phyloP scores from a whole-genome alignment of 2,888 invertebrate genomes.

The Gonocerus acuteangulatus region DNA sequence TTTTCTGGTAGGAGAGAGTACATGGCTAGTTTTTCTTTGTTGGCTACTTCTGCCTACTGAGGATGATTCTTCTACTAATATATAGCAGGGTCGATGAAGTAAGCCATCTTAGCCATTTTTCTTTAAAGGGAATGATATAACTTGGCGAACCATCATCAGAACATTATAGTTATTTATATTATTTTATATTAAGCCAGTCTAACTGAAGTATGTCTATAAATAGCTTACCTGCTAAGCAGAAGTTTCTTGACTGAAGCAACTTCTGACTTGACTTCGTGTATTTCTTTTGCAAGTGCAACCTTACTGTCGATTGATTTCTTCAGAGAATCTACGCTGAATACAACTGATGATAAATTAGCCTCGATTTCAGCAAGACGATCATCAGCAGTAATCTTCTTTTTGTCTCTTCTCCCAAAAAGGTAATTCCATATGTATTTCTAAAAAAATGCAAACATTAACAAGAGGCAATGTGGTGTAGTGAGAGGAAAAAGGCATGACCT shows the following conservation, averaged over 20 bases:
- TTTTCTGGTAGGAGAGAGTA: too few species aligned
- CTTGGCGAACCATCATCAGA: too few species aligned
- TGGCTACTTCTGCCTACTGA: too few species aligned
- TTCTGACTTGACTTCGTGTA: conserved; percentile 36
- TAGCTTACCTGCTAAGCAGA: conserved; percentile 35
- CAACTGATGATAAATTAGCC: conserved; percentile 23
- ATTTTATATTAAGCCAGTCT: too few species aligned
- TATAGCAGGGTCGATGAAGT: too few species aligned
- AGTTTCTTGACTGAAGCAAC: conserved; percentile 34
- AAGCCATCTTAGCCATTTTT: too few species aligned
- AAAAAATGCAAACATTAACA: conserved; percentile 13
- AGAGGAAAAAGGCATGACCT: too few species aligned
- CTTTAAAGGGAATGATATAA: too few species aligned
- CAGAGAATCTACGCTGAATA: conserved; percentile 31
- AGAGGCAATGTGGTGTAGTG: neutral
- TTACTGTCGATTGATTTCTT: conserved; percentile 24
- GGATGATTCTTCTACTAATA: too few species aligned
- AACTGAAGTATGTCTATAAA: too few species aligned
- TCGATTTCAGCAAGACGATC: conserved; percentile 27
- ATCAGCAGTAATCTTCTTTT: conserved; percentile 28
- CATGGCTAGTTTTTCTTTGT: too few species aligned
- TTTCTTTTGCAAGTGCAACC: conserved; percentile 24
- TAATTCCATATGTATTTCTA: conserved; percentile 35
- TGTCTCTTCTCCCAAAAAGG: conserved; percentile 30
- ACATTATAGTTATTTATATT: too few species aligned